Base-by-base conservation (phyloP, 2,888 invertebrate species). In the Saturnia japonica region DNA sequence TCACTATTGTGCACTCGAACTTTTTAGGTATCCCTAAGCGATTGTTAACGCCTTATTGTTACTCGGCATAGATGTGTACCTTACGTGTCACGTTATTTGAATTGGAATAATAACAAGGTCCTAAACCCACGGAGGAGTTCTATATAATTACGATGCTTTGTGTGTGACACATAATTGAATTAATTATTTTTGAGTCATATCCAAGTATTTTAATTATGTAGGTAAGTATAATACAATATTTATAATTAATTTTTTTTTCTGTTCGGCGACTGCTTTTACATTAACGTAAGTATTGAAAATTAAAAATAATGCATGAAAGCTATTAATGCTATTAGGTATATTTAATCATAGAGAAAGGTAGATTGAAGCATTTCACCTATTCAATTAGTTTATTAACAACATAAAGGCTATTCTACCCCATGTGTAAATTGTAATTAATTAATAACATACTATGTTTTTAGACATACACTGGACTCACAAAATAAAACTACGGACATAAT, bases 21-120 rank as follows among this genome's bases (percentile, higher is more conserved):
- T 90, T 91, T 91, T 91, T 89, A 86, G 90, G 89, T 81, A 85
- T 84, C 85, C 85, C 78, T 85, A 85, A 85, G 84, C 88, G 86
- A 91, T 92, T 92, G 91, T 92, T 91, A 88, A 85, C 85, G 86
- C 87, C 84, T 87, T 86, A 91, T 91, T 91, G 91, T 91, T 89
- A 84, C 80, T 80, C 75, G 76, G 77, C 75, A 81, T 81, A 80
- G 80, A 84, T 84, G 84, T 82, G 84, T 80, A 79, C 80, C 85
- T 54, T 54, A 54, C 54, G n/a, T 54, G 54, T 54, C 54, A 54
- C 54, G 85, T 84, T 86, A 88, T 90, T 86, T 85, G 83, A 81
- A 85, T 85, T 82, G 82, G 82, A 88, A 88, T 88, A 88, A 89
- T 87, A 88, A 88, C 82, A 84, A 81, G 83, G 85, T 82, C 81